Evolutionary conservation across 2,113 vertebrate species (phyloP).

Genomic region (Pollimyrus isidori): DNA sequence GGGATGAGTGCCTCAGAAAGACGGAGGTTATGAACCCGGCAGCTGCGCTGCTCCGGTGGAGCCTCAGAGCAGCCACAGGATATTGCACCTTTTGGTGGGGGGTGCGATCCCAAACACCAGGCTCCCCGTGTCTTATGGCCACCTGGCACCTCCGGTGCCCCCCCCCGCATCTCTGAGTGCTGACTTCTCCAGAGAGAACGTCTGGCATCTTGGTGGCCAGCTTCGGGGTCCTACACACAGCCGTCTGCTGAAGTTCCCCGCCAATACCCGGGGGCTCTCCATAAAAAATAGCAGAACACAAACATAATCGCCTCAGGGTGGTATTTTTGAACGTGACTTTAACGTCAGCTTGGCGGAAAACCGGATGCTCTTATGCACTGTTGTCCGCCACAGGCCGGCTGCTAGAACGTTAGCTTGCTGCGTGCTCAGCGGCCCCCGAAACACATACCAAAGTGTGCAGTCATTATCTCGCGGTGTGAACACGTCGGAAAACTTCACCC

Average conservation of each 20-base stretch:
- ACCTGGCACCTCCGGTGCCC: neutral
- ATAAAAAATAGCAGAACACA: neutral
- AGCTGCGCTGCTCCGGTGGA: constrained; percentile 62
- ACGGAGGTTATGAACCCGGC: constrained; percentile 36
- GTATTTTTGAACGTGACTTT: neutral
- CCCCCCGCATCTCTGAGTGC: neutral
- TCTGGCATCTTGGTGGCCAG: neutral
- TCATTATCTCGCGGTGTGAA: neutral
- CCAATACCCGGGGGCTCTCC: neutral
- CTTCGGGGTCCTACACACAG: neutral
- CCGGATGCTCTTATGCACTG: neutral
- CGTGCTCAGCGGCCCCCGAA: neutral
- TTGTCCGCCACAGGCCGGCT: neutral
- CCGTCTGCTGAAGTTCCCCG: neutral
- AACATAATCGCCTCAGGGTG: neutral
- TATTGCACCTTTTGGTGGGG: constrained; percentile 59
- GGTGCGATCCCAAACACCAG: constrained; percentile 42
- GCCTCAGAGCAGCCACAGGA: constrained; percentile 64
- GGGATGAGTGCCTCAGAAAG: constrained; percentile 28
- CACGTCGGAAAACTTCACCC: neutral
- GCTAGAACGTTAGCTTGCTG: neutral
- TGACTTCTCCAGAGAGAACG: constrained; percentile 11
- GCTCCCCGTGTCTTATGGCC: constrained; percentile 29
- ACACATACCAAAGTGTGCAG: neutral
- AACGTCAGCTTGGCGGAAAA: neutral